These are phyloP conservation scores for Myotis pilosus DNA, from an alignment of 2,797 vertebrate species.

Conservation along the genomic window DNA sequence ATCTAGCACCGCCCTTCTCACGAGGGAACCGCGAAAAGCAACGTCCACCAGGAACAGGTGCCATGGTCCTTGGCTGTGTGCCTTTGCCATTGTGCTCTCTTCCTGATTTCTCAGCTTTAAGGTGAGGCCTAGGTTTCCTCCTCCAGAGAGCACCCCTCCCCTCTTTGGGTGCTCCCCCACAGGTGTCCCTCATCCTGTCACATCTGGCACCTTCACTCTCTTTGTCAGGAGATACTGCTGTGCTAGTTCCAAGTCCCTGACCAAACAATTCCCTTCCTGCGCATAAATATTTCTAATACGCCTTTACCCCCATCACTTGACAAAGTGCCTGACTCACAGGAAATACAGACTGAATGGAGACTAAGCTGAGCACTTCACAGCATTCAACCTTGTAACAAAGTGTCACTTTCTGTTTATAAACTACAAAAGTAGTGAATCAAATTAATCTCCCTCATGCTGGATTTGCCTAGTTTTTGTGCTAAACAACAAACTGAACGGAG, in stretches of 20 bases:
- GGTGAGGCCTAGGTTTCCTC: neutral
- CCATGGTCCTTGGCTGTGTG: neutral
- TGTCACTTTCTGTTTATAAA: neutral
- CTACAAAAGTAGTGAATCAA: constrained; percentile 26
- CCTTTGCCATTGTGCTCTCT: neutral
- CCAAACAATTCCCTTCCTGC: neutral
- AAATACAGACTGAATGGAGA: neutral
- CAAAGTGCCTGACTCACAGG: neutral
- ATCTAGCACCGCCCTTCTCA: rapidly evolving
- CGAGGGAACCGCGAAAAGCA: neutral
- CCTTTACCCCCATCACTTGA: neutral
- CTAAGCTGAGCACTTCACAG: neutral
- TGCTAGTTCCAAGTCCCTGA: neutral
- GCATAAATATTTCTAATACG: neutral
- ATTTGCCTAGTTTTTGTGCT: neutral
- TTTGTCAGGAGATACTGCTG: neutral
- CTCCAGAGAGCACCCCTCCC: neutral
- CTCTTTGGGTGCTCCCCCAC: neutral
- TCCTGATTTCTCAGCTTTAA: neutral
- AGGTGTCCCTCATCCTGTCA: no score
- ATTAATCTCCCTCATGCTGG: neutral
- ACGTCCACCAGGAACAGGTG: rapidly evolving
- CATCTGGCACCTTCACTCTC: neutral
- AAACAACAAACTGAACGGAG: neutral
- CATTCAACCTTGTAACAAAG: neutral